Base-by-base conservation (phyloP, 1,140 invertebrate species). In the Episyrphus balteatus region DNA sequence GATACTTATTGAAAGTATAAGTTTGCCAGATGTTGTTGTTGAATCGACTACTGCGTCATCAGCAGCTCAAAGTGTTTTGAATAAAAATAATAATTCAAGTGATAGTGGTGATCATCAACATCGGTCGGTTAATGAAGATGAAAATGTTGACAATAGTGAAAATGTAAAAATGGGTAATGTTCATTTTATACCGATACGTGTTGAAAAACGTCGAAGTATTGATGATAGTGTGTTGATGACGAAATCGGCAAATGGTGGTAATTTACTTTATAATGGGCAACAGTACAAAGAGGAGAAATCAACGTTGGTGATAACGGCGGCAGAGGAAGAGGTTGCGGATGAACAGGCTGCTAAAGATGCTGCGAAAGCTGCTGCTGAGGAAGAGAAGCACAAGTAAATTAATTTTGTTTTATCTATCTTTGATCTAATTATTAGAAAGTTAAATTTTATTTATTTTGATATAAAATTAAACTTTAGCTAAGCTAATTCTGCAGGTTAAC, bases 1-100 rank as follows among this genome's bases (percentile, higher is more conserved):
- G 50, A 64, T 66, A 31, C 63, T 64, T 54, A 66, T 66, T 42
- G 63, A 66, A 58, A 66, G 63, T 55, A 66, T 66, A 54, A 66
- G 63, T 47, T 55, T 66, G 58, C 63, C 63, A 49, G 63, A 66
- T 52, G 63, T 66, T 45, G 63, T 66, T 15, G 63, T 66, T 14
- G 63, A 66, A 61, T 66, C 63, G 58, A 66, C 63, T 52, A 57
- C 61, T 53, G 51, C 47, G 26, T 32, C 2, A 30, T 48, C 40
- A 39, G 18, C 30, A 13, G 26, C 32, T 26, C 12, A 41, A 40
- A 21, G 15, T 8, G 11, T 40, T 46, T 13, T 42, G 26, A 15
- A 47, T 36, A 13, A 50, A 44, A 15, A 47, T 36, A 13, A 50
- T 44, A 30, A 43, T 19, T 11, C 47, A 9, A 11, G 30, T 13